Evolutionary conservation across 35 echinoderm and acorn worm species (phyloP).

Genomic region (Lytechinus variegatus): DNA sequence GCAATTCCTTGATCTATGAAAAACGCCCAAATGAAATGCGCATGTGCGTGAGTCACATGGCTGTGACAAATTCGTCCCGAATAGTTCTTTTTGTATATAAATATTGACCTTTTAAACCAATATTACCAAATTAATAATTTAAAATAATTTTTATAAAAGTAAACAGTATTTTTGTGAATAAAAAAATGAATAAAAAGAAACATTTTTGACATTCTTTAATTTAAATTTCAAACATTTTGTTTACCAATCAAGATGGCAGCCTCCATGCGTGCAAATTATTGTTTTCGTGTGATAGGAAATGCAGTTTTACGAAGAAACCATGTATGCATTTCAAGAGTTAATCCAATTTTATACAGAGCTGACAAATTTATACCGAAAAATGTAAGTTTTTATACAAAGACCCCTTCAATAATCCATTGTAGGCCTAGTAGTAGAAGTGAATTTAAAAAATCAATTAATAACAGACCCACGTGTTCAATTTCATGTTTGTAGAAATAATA

Average conservation of each 20-base stretch:
- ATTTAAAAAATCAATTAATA: not conserved
- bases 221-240: no score
- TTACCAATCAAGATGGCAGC: not conserved
- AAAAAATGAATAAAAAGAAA: no score
- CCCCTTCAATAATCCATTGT: no score
- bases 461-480: not conserved
- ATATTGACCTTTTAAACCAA: not conserved
- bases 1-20: not conserved
- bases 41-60: not conserved
- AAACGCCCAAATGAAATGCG: not conserved
- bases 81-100: not conserved
- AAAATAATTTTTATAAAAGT: no score
- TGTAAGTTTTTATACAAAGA: not conserved
- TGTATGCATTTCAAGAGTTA: not conserved
- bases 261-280: not conserved
- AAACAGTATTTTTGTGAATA: no score
- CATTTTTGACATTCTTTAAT: no score
- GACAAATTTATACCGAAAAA: not conserved
- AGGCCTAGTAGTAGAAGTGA: no score
- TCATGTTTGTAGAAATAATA: not conserved
- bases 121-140: no score
- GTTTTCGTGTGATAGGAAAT: not conserved
- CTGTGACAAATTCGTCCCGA: not conserved
- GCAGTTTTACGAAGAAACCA: not conserved
- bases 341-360: not conserved